Evolutionary conservation across 2,113 vertebrate species (phyloP).

Genomic region (Phaethornis superciliosus): DNA sequence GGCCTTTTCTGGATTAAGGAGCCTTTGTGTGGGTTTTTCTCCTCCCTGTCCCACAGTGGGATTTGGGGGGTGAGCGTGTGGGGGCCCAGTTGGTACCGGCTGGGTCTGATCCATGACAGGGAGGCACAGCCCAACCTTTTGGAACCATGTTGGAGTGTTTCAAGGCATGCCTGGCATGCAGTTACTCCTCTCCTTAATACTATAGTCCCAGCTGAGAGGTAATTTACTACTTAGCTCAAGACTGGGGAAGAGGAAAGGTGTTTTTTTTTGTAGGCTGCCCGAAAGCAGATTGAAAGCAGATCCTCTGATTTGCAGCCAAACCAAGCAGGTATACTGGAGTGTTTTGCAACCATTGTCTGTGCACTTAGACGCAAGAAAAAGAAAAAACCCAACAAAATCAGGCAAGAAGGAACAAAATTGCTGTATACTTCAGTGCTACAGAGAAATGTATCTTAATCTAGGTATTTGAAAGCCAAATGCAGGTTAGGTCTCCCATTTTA

Average conservation of each 20-base stretch:
- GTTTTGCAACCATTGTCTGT: background rate
- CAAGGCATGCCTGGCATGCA: background rate
- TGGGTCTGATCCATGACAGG: too few species aligned
- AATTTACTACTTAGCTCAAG: background rate
- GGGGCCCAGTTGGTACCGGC: too few species aligned
- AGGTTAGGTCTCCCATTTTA: background rate
- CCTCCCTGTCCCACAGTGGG: too few species aligned
- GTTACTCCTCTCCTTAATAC: background rate
- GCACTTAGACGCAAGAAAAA: background rate
- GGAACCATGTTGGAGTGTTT: background rate
- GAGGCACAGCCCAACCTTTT: background rate
- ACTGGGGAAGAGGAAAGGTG: background rate
- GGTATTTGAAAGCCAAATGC: background rate
- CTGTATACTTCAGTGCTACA: background rate
- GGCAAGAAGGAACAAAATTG: background rate
- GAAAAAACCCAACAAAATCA: background rate
- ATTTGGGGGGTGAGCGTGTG: too few species aligned
- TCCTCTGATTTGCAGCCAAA: background rate
- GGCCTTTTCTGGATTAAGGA: too few species aligned
- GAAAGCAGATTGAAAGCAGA: conserved; percentile 8
- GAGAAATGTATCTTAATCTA: background rate
- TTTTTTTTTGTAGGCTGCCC: background rate
- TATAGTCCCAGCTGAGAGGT: background rate
- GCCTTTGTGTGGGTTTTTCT: too few species aligned
- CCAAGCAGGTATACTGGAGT: background rate